phyloP scores from a whole-genome alignment of 2,797 vertebrate genomes.

The Cyprinodon diabolis region DNA sequence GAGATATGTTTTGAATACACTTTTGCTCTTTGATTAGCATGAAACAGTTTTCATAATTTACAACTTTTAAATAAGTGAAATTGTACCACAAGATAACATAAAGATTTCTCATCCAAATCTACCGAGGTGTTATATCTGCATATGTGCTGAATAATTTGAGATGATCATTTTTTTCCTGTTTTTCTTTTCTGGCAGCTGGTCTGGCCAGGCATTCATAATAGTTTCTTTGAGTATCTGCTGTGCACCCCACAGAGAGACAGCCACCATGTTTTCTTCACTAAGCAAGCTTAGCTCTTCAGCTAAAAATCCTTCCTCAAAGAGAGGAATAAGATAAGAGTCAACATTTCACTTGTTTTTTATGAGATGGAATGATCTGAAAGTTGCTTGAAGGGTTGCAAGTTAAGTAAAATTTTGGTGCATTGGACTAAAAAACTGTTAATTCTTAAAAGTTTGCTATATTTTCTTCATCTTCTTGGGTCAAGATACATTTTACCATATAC shows the following conservation, averaged over 20 bases:
- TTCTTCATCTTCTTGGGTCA: neutral
- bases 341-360: conserved; percentile 19
- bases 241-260: conserved; percentile 1
- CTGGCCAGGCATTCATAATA: neutral
- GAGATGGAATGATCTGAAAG: conserved; percentile 2
- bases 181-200: neutral
- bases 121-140: neutral
- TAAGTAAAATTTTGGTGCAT: neutral
- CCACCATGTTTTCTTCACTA: conserved; percentile 14
- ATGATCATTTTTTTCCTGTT: neutral
- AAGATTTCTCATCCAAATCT: no score
- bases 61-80: conserved; percentile 17
- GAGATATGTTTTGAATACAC: conserved; percentile 39
- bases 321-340: conserved; percentile 11
- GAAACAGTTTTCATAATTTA: conserved; percentile 45
- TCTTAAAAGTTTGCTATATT: conserved; percentile 8
- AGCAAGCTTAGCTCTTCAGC: conserved; percentile 19
- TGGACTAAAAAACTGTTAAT: neutral
- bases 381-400: conserved; percentile 10
- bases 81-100: conserved; percentile 60
- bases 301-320: conserved; percentile 14
- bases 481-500: neutral
- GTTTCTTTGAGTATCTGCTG: conserved; percentile 4
- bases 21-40: conserved; percentile 53
- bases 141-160: neutral